Conservation (phyloP, 2,113 vertebrate genomes). For the Toxotes jaculatrix region DNA sequence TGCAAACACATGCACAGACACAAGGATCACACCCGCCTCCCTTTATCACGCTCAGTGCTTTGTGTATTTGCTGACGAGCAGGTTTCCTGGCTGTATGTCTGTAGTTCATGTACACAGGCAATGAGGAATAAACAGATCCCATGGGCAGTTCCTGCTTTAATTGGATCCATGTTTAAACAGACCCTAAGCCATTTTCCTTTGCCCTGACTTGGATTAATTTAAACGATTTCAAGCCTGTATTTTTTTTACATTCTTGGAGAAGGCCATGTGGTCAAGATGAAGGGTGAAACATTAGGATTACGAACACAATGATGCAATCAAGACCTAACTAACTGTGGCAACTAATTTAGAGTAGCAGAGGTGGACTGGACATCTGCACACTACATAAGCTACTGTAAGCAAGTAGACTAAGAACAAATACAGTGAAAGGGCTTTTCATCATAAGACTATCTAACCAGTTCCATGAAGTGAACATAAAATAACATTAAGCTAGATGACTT, state of each 20-base stretch:
- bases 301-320: background rate
- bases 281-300: background rate
- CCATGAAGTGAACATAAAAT: background rate
- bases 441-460: background rate
- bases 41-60: constrained; percentile 10
- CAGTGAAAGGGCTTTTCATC: background rate
- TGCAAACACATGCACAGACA: constrained; percentile 57
- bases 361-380: background rate
- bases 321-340: background rate
- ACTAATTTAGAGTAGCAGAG: background rate
- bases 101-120: constrained; percentile 44
- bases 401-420: background rate
- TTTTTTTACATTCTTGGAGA: constrained; percentile 17
- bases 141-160: constrained; percentile 63
- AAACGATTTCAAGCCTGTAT: constrained; percentile 17
- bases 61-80: constrained; percentile 43
- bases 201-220: constrained; percentile 9
- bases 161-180: constrained; percentile 65
- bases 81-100: constrained; percentile 43
- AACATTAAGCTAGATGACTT: constrained; percentile 3
- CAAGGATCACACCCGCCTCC: constrained; percentile 10
- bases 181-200: constrained; percentile 30
- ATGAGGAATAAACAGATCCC: constrained; percentile 60
- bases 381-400: background rate
- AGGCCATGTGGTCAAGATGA: constrained; percentile 9